Percentiles rank a stretch among this genome's conserved stretches.
Conservation (phyloP, 2,113 vertebrate species). For the Psettodes erumei region DNA sequence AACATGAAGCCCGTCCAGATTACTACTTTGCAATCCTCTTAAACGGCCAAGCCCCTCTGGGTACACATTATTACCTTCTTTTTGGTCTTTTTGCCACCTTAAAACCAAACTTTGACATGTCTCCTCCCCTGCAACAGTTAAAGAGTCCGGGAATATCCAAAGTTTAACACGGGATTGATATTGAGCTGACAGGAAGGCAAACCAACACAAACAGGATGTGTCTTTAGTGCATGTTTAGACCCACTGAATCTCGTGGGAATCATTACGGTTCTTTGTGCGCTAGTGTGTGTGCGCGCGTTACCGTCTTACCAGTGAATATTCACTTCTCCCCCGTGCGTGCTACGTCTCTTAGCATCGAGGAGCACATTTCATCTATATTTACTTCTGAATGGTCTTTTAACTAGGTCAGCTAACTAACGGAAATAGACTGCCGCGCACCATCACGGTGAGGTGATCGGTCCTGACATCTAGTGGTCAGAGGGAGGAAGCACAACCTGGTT, state of each 20-base stretch:
- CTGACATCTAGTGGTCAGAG: constrained; percentile 73
- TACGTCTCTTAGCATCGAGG: constrained; percentile 61
- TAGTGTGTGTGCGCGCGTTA: constrained; percentile 28
- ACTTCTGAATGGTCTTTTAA: constrained; percentile 78
- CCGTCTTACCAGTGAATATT: constrained; percentile 22
- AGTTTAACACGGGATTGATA: constrained; percentile 44
- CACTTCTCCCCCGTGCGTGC: constrained; percentile 34
- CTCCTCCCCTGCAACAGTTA: constrained; percentile 12
- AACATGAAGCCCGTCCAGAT: constrained; percentile 4
- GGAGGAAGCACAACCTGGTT: constrained; percentile 20
- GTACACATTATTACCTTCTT: neutral
- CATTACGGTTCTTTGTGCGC: constrained; percentile 32
- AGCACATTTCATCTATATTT: constrained; percentile 78
- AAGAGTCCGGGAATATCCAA: constrained; percentile 12
- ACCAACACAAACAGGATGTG: constrained; percentile 76
- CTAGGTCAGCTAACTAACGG: constrained; percentile 80
- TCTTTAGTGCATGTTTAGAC: constrained; percentile 64
- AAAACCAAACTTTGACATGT: neutral
- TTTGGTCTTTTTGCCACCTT: neutral
- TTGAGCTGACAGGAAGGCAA: constrained; percentile 61
- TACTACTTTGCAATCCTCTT: constrained; percentile 9
- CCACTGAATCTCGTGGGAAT: constrained; percentile 58
- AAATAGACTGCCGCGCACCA: constrained; percentile 49
- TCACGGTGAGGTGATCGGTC: constrained; percentile 30
- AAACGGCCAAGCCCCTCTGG: neutral